Evolutionary conservation across 2,113 vertebrate species (phyloP).

Genomic region (Indicator indicator): DNA sequence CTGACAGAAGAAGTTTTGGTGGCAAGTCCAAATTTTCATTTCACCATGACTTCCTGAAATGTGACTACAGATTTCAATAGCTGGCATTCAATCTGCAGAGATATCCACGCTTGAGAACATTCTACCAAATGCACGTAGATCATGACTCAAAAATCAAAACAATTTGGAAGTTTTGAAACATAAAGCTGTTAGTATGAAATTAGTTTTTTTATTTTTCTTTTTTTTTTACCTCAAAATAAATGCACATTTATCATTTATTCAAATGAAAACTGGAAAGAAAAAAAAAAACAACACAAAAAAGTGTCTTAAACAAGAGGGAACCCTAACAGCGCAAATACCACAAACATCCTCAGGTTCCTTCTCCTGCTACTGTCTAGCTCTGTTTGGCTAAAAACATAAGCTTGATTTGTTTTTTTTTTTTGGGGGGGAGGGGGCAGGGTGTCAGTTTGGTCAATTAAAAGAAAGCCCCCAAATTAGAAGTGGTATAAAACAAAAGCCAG

Average conservation of each 20-base stretch:
- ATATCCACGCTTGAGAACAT: neutral
- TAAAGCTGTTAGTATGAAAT: slow-evolving; percentile 78
- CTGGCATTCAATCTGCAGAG: neutral
- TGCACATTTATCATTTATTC: slow-evolving; percentile 70
- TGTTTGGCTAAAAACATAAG: slow-evolving; percentile 18
- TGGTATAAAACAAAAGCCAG: slow-evolving; percentile 49
- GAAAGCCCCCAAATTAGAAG: slow-evolving; percentile 6
- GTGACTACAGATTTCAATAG: slow-evolving; percentile 21
- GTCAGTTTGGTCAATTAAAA: slow-evolving; percentile 46
- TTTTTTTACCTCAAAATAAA: slow-evolving; percentile 78
- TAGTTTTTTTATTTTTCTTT: slow-evolving; percentile 58
- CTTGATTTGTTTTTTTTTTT: neutral
- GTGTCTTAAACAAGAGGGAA: slow-evolving; percentile 24
- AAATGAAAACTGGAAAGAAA: slow-evolving; percentile 48
- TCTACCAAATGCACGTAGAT: slow-evolving; percentile 23
- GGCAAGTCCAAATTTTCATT: slow-evolving; percentile 33
- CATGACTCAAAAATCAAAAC: slow-evolving; percentile 11
- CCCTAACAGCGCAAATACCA: slow-evolving; percentile 13
- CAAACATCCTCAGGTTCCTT: neutral
- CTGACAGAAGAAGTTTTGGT: slow-evolving; percentile 38
- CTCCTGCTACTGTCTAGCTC: slow-evolving; percentile 1
- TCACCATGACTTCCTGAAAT: neutral
- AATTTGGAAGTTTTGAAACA: slow-evolving; percentile 47
- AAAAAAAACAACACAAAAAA: neutral
- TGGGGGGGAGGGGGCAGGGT: no score